A percentile compares a stretch with the other conserved stretches of the same genome.
Conservation (phyloP, 2,113 vertebrate species). For the Pseudopipra pipra region DNA sequence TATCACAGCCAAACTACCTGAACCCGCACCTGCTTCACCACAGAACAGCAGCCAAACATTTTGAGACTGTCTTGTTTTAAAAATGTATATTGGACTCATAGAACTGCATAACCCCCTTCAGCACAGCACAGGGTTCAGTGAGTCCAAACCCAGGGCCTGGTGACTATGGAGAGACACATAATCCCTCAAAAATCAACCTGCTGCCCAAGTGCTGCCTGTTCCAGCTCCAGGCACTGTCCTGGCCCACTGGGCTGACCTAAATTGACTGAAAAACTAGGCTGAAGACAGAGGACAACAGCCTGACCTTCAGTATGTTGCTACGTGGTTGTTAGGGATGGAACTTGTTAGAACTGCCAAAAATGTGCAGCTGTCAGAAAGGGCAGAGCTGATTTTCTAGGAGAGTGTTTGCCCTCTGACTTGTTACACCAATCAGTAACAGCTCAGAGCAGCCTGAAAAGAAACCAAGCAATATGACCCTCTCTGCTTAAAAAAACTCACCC, state of each 20-base stretch:
- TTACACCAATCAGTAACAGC: background rate
- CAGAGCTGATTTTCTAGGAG: background rate
- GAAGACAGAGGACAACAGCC: background rate
- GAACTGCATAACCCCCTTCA: background rate
- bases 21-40: background rate
- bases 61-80: background rate
- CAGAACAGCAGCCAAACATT: background rate
- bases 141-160: background rate
- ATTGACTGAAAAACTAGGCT: accelerated
- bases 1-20: background rate
- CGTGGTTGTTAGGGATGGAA: background rate
- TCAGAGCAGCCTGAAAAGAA: background rate
- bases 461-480: background rate
- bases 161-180: accelerated
- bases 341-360: background rate
- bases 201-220: background rate
- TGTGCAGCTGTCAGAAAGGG: background rate
- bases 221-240: background rate
- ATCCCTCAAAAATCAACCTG: background rate
- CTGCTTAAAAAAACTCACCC: background rate
- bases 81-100: accelerated
- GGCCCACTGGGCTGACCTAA: background rate
- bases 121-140: background rate
- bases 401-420: background rate
- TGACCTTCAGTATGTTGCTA: background rate